Percentiles rank a stretch among this genome's conserved stretches.
Conservation (phyloP, 1,140 invertebrate genomes). For the Drosophila lowei region DNA sequence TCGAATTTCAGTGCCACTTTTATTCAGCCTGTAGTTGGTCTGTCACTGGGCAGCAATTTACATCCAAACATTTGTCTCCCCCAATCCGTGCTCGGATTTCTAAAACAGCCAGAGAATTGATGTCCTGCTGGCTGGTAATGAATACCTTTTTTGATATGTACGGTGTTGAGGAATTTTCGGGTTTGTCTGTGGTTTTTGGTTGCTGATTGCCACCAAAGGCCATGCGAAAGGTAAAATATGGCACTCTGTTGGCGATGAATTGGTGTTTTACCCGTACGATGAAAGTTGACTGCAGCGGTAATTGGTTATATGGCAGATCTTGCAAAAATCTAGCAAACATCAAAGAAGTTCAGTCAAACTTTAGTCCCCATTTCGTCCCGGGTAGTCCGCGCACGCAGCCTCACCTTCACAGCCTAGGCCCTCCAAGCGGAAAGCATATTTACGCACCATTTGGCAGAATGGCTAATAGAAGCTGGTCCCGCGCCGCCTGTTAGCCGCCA, state of each 20-base stretch:
- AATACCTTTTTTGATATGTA: conserved; percentile 65
- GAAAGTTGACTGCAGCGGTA: conserved; percentile 25
- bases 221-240: conserved; percentile 22
- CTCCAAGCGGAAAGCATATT: conserved; percentile 4
- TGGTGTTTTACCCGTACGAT: conserved; percentile 6
- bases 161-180: conserved; percentile 41
- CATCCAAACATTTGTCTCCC: conserved; percentile 72
- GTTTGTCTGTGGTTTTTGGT: conserved; percentile 24
- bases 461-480: conserved; percentile 11
- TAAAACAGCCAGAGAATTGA: conserved; percentile 66
- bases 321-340: too few relatives aligned
- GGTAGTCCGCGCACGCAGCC: too few relatives aligned
- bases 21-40: conserved; percentile 68
- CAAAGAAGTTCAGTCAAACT: too few relatives aligned
- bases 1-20: conserved; percentile 51
- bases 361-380: background rate
- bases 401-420: background rate
- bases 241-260: background rate
- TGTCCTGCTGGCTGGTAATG: conserved; percentile 67
- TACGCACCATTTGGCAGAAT: conserved; percentile 28
- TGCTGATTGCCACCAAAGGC: conserved; percentile 5
- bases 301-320: conserved; percentile 20
- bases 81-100: conserved; percentile 41
- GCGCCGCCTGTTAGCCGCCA: too few relatives aligned
- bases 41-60: conserved; percentile 64